These are phyloP conservation scores for Clarias gariepinus DNA, from an alignment of 2,113 vertebrate species.

Conservation along the genomic window DNA sequence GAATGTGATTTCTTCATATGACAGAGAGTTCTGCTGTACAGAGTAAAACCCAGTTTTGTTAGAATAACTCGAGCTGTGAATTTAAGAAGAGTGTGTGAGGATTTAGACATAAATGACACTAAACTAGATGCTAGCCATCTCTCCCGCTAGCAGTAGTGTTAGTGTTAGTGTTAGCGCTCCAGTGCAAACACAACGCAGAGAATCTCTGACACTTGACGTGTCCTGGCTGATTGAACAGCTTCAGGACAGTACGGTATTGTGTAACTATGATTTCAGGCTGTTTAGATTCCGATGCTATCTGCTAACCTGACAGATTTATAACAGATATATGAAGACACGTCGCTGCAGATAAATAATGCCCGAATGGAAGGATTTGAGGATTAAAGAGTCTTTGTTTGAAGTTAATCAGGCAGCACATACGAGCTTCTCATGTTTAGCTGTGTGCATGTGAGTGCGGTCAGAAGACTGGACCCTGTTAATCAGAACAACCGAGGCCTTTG, in stretches of 20 bases:
- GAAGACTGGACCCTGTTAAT: not conserved
- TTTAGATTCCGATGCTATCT: not conserved
- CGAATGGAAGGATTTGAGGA: not conserved
- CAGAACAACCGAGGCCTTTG: constrained; percentile 12
- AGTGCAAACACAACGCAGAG: not conserved
- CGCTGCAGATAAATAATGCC: not conserved
- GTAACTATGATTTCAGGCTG: not conserved
- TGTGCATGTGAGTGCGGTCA: constrained; percentile 17
- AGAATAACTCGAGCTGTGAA: not conserved
- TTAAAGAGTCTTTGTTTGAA: not conserved
- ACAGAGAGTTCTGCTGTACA: too few species aligned
- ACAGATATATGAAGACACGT: not conserved
- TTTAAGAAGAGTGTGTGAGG: not conserved
- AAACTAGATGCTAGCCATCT: not conserved
- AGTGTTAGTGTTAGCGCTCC: not conserved
- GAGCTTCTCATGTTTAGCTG: constrained; percentile 38
- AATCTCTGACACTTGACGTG: not conserved
- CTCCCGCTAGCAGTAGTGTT: not conserved
- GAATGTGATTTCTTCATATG: too few species aligned
- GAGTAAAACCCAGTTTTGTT: not conserved
- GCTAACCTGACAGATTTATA: constrained; percentile 24
- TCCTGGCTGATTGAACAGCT: not conserved
- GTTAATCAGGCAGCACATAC: not conserved
- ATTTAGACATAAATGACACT: not conserved
- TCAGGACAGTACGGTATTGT: not conserved